Evolutionary conservation across 30 jellyfish, hydroid and myxozoan species (phyloP).

Genomic region (Catostylus mosaicus): DNA sequence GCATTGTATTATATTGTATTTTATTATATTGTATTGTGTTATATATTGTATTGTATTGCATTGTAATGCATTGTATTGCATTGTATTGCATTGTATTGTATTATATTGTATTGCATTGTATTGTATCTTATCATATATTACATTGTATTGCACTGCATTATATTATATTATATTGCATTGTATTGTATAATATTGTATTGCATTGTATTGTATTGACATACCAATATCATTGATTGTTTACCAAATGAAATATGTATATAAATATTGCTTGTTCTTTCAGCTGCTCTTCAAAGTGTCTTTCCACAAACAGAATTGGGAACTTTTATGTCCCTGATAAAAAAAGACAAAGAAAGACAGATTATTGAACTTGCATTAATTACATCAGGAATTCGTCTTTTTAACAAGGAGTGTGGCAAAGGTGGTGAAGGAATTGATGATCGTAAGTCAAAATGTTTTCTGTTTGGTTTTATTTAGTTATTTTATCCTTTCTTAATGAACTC

Average conservation of each 20-base stretch:
- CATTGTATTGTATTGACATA: too few relatives aligned
- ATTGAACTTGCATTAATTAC: constrained; percentile 79
- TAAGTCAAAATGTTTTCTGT: constrained; percentile 48
- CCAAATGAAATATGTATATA: not conserved
- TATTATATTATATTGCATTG: too few relatives aligned
- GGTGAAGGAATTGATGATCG: constrained; percentile 96
- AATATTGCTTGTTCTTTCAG: constrained; percentile 32
- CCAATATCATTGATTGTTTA: not conserved
- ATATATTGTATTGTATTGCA: too few relatives aligned
- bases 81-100: too few relatives aligned
- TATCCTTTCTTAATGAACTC: not conserved
- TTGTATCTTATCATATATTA: too few relatives aligned
- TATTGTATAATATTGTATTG: too few relatives aligned
- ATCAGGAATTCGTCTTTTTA: constrained; percentile 87
- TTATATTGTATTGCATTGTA: too few relatives aligned
- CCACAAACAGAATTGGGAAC: constrained; percentile 94
- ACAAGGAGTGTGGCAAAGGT: constrained; percentile 85
- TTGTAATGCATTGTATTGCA: too few relatives aligned
- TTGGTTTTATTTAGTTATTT: too few relatives aligned
- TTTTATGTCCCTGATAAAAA: constrained; percentile 82
- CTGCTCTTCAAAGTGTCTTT: constrained; percentile 95
- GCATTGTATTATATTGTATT: too few relatives aligned
- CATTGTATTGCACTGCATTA: too few relatives aligned
- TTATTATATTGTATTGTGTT: too few relatives aligned
- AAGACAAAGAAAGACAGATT: constrained; percentile 88